Evolutionary conservation across 1,140 invertebrate genomes (phyloP), one percentile per base, ranked within the genome.

Genomic region (Papilio polytes): DNA sequence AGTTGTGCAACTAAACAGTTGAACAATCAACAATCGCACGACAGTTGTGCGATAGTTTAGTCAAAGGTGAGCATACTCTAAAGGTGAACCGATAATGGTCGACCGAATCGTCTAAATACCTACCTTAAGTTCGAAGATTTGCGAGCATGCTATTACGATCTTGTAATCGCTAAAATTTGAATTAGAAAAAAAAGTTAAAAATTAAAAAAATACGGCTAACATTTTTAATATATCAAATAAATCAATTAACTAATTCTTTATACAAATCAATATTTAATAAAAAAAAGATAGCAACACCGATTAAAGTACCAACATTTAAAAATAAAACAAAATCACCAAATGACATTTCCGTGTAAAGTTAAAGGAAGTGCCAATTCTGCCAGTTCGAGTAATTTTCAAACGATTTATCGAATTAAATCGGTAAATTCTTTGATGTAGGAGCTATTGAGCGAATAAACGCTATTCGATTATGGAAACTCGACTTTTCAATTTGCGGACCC

Each of bases 401-500:
- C 89, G 89, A 93, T 93, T 93, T 91, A 91, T 91, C 88, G 88
- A 89, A 91, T 92, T 93, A 93, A 89, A 92, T 88, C 87, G 84
- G 80, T 83, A 91, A 90, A 90, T 89, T 85, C 91, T 94, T 94
- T 94, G 93, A 94, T 94, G 90, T 91, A 85, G 85, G 83, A 63
- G 10, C 85, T 87, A 91, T 89, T 86, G 89, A 90, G 86, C 84
- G 88, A 87, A 86, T 87, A 81, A 80, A 76, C 74, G 82, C 83
- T 87, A 94, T 92, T 94, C 89, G 91, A 93, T 94, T 94, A 94
- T 85, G 87, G 87, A 85, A 93, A 41, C 91, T 88, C 88, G 92
- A 94, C 89, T 94, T 93, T 93, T 94, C 92, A 93, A 94, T 94
- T 94, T 93, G 86, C 80, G 83, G 82, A 83, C 85, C 88, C 90